A percentile compares a stretch with the other conserved stretches of the same genome.
These are phyloP conservation scores for Neogobius melanostomus DNA, from an alignment of 2,113 vertebrate species.

Conservation along the genomic window DNA sequence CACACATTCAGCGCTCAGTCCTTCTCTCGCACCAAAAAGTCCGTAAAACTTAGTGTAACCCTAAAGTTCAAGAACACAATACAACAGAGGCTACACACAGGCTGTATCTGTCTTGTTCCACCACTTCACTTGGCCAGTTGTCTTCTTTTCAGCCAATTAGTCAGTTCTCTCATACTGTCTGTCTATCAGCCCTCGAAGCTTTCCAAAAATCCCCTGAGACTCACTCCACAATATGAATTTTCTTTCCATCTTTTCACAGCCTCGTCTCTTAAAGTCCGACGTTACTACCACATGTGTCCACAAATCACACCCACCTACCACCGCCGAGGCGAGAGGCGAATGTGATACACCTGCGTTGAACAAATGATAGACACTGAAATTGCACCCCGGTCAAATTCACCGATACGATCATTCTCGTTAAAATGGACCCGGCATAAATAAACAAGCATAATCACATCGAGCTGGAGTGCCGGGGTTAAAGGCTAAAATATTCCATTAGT, in stretches of 20 bases:
- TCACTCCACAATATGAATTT: constrained; percentile 15
- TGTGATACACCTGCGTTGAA: constrained; percentile 16
- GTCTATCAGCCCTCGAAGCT: constrained; percentile 45
- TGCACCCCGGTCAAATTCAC: neutral
- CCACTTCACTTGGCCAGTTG: constrained; percentile 35
- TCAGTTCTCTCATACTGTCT: constrained; percentile 32
- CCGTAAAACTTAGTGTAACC: constrained; percentile 6
- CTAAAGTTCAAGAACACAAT: constrained; percentile 26
- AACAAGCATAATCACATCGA: constrained; percentile 9
- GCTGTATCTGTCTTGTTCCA: constrained; percentile 32
- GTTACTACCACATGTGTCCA: constrained; percentile 31
- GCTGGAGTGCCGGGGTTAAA: constrained; percentile 10
- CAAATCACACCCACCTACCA: constrained; percentile 38
- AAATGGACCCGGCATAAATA: constrained; percentile 7
- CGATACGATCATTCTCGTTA: neutral
- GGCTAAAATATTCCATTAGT: constrained; percentile 10
- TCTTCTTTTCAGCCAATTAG: constrained; percentile 64
- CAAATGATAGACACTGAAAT: neutral
- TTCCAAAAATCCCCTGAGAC: constrained; percentile 35
- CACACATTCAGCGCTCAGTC: neutral
- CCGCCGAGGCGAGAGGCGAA: constrained; percentile 1
- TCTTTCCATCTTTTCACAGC: constrained; percentile 17
- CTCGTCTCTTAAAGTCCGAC: constrained; percentile 14
- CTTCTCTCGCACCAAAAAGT: neutral
- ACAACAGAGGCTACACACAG: constrained; percentile 13